phyloP scores from a whole-genome alignment of 2,888 invertebrate genomes.

The Sphaeridia pumilis region DNA sequence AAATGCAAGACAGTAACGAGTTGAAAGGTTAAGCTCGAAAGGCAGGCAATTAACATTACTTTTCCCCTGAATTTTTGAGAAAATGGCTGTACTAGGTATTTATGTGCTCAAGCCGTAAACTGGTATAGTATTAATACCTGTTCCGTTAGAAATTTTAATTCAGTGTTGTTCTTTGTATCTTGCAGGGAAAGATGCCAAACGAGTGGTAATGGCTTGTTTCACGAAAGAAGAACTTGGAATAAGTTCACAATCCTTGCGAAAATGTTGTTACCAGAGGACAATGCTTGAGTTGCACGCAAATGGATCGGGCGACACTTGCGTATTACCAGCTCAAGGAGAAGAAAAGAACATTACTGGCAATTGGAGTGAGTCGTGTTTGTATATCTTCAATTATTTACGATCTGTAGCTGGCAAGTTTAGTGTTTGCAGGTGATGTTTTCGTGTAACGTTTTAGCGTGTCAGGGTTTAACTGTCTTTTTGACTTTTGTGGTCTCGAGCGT shows the following conservation, averaged over 20 bases:
- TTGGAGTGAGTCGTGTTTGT: constrained; percentile 21
- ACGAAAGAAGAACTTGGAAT: constrained; percentile 26
- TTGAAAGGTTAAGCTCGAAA: too few species aligned
- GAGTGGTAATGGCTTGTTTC: constrained; percentile 32
- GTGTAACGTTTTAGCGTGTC: too few species aligned
- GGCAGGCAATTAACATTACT: too few species aligned
- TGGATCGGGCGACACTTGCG: constrained; percentile 9
- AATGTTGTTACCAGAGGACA: constrained; percentile 23
- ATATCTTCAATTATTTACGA: constrained; percentile 4
- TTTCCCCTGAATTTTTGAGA: too few species aligned
- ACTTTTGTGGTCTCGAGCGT: too few species aligned
- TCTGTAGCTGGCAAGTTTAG: neutral
- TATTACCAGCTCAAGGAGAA: neutral
- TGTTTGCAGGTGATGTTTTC: too few species aligned
- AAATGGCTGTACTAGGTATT: too few species aligned
- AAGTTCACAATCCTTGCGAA: constrained; percentile 20
- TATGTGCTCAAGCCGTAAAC: too few species aligned
- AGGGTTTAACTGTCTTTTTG: too few species aligned
- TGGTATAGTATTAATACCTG: neutral
- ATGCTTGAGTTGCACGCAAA: constrained; percentile 22
- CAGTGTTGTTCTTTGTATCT: constrained; percentile 1
- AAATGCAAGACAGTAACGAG: too few species aligned
- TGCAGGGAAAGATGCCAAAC: constrained; percentile 27
- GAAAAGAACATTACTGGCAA: constrained; percentile 10
- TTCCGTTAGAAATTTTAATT: neutral